Conservation (phyloP, 2,113 vertebrate genomes). For the Dasyornis broadbenti region DNA sequence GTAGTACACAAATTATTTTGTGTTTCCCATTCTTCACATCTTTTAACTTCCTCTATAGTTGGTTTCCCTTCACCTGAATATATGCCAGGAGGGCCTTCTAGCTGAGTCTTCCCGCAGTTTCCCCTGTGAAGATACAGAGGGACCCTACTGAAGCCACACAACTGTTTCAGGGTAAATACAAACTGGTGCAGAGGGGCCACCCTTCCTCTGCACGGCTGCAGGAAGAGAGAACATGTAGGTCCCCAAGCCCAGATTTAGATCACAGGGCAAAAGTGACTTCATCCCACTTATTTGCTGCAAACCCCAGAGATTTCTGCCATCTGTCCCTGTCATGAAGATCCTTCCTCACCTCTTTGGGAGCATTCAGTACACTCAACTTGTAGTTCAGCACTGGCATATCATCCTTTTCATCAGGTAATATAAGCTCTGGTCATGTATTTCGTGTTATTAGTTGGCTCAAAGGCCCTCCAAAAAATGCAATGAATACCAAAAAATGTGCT, state of each 20-base stretch:
- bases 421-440: background rate
- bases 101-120: background rate
- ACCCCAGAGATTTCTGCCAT: background rate
- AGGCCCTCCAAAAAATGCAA: background rate
- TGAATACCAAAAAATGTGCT: background rate
- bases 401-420: background rate
- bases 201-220: background rate
- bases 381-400: background rate
- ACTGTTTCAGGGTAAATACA: accelerated
- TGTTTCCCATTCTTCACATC: background rate
- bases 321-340: background rate
- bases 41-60: background rate
- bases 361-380: background rate
- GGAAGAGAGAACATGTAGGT: background rate
- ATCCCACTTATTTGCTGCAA: background rate
- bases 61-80: background rate
- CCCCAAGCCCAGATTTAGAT: background rate
- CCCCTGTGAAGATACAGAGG: background rate
- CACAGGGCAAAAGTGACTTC: background rate
- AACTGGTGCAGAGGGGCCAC: no score
- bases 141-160: no score
- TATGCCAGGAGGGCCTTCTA: background rate
- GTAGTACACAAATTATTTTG: background rate
- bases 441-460: background rate
- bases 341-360: background rate